Evolutionary conservation across 1,140 invertebrate species (phyloP), one percentile per base, ranked within the genome.

Genomic region (Argopecten irradians): DNA sequence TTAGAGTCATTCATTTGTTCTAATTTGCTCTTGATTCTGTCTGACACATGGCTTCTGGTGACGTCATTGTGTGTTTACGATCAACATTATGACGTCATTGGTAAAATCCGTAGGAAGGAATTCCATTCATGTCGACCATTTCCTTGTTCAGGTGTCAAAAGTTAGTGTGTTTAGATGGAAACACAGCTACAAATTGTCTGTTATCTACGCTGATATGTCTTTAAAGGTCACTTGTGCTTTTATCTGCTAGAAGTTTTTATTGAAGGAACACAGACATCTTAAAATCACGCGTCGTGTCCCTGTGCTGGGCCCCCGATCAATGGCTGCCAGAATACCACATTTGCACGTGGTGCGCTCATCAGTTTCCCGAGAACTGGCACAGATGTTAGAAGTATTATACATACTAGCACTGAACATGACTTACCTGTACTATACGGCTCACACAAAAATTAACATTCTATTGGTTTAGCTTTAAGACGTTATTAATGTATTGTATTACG

Each of bases 141-240:
- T 71, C 55, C 55, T 71, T 71, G 55, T 71, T 71, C 55, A 71
- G 22, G 13, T 71, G 55, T 71, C 55, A 71, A n/a, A 71, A 28
- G 55, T 71, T 71, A 28, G 55, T 71, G 55, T 28, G 55, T 71
- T 71, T n/a, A n/a, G 55, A 71, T 28, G 55, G 55, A 71, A 55
- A 55, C 43, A n/a, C n/a, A n/a, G n/a, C 43, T 46, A 46, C 43
- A 71, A 71, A 71, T 11, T 71, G 55, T n/a, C 22, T 71, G n/a
- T 71, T 71, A 71, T 71, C 55, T 71, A 28, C 55, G 28, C 55
- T 71, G 55, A n/a, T 11, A 71, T 71, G 28, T 71, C 55, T 71
- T n/a, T 71, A 71, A 71, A 71, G 55, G 55, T 71, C 55, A 71
- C 22, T n/a, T 71, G 55, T 71, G 55, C 55, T 71, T 71, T 71